These are phyloP conservation scores for Tetranychus cinnabarinus DNA, from an alignment of 1,140 invertebrate genomes.

Conservation along the genomic window DNA sequence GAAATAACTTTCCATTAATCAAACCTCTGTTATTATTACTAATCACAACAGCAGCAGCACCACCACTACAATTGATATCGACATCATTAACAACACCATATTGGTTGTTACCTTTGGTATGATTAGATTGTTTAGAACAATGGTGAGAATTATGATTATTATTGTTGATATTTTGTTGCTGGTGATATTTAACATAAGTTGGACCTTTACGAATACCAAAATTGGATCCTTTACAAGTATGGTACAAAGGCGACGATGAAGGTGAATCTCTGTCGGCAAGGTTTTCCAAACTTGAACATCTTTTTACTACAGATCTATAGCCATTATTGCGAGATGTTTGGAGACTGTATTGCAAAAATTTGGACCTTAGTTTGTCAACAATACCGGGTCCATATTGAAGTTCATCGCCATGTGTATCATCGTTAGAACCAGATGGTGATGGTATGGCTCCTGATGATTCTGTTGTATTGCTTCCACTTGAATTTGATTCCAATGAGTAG, in stretches of 20 bases:
- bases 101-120: no score
- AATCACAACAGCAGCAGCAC: no score
- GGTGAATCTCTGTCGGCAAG: slow-evolving; percentile 17
- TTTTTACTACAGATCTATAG: slow-evolving; percentile 31
- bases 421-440: neutral
- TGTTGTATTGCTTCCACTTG: no score
- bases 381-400: slow-evolving; percentile 72
- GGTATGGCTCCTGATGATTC: no score
- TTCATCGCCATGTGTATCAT: slow-evolving; percentile 28
- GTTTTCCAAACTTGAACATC: slow-evolving; percentile 60
- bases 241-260: no score
- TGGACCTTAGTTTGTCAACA: slow-evolving; percentile 45
- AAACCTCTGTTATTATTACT: no score
- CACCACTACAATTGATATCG: no score
- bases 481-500: no score
- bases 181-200: neutral
- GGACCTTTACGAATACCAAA: neutral
- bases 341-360: slow-evolving; percentile 37
- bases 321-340: slow-evolving; percentile 32
- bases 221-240: neutral
- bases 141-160: neutral
- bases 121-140: no score
- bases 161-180: neutral
- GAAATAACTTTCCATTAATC: no score
- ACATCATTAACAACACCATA: no score